phyloP scores from a whole-genome alignment of 2,797 vertebrate genomes.

The Alouatta caraya region DNA sequence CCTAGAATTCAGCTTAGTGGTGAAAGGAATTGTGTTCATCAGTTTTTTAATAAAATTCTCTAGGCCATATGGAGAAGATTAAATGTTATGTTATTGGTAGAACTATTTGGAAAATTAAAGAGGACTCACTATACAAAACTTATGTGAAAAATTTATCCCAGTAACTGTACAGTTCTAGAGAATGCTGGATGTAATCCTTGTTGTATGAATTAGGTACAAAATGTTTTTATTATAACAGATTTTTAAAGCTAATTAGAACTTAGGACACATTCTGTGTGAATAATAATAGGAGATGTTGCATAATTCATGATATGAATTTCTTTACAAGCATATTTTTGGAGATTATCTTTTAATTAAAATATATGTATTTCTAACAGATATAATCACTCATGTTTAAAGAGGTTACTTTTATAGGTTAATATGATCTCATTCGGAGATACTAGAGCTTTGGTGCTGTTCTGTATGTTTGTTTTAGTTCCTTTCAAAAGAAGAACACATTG shows the following conservation, averaged over 20 bases:
- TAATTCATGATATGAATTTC: neutral
- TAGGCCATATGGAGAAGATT: neutral
- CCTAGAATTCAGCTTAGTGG: neutral
- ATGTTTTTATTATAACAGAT: neutral
- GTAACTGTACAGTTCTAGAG: neutral
- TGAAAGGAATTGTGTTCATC: neutral
- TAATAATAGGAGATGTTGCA: neutral
- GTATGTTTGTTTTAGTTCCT: neutral
- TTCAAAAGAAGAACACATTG: neutral
- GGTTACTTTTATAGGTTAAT: neutral
- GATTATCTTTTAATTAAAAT: neutral
- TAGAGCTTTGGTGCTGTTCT: neutral
- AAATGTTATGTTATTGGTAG: neutral
- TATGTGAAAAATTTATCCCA: neutral
- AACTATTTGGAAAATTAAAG: slow-evolving; percentile 6
- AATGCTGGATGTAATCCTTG: neutral
- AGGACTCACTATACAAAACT: neutral
- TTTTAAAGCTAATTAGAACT: neutral
- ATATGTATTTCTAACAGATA: neutral
- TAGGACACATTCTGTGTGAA: neutral
- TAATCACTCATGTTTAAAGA: neutral
- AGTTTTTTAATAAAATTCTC: neutral
- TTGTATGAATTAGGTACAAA: neutral
- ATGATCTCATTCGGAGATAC: neutral
- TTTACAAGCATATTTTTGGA: neutral